These are phyloP conservation scores for Amorpha juglandis DNA, from an alignment of 2,888 invertebrate genomes.

Conservation along the genomic window DNA sequence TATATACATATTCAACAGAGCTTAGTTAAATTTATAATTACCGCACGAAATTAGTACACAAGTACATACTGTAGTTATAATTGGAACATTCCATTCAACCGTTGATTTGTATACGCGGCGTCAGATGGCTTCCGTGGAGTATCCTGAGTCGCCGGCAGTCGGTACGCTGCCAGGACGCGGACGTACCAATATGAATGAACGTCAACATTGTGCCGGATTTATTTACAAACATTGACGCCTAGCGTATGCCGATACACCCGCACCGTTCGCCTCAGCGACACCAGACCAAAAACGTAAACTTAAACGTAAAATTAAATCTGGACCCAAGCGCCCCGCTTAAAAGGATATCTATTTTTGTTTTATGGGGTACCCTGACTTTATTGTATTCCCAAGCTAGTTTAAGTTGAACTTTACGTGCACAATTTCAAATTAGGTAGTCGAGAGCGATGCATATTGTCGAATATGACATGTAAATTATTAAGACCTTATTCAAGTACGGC, in stretches of 20 bases:
- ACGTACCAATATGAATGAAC: conserved; percentile 65
- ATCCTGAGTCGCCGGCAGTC: not conserved
- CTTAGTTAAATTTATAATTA: conserved; percentile 14
- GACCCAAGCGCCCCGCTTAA: conserved; percentile 44
- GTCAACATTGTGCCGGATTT: conserved; percentile 65
- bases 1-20: conserved; percentile 6
- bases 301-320: conserved; percentile 67
- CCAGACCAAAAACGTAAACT: conserved; percentile 47
- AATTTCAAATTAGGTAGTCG: not conserved
- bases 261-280: conserved; percentile 31
- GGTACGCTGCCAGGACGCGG: conserved; percentile 20
- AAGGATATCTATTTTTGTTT: conserved; percentile 27
- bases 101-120: conserved; percentile 26
- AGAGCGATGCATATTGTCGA: not conserved
- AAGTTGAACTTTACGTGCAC: not conserved
- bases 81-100: conserved; percentile 26
- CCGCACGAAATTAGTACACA: not conserved
- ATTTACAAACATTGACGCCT: conserved; percentile 80
- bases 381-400: not conserved
- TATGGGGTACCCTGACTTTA: not conserved
- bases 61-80: conserved; percentile 20
- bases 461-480: not conserved
- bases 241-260: conserved; percentile 59
- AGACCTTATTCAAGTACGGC: too few species aligned
- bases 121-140: conserved; percentile 26